Evolutionary conservation across 2,888 invertebrate genomes (phyloP), one percentile per base, ranked within the genome.

Genomic region (Scaptomyza parva): DNA sequence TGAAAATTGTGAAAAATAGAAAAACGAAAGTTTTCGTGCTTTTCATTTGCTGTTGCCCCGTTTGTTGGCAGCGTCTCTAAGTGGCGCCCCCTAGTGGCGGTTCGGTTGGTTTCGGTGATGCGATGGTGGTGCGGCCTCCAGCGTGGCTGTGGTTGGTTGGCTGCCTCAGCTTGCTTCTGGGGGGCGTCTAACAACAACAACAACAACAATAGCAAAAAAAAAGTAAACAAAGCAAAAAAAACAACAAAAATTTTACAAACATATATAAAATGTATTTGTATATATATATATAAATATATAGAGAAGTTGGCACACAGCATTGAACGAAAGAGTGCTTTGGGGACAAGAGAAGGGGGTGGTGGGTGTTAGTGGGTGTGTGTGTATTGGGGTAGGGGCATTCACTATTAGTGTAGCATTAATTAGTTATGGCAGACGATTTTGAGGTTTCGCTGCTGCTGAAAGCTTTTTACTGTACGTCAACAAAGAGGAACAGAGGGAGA

Each of bases 371-470:
- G 47, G 61, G 47, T 43, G n/a, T n/a, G n/a, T n/a, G n/a, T n/a
- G n/a, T n/a, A n/a, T n/a, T n/a, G 37, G 52, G 60, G 72, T 37
- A 61, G 83, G 35, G 70, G 58, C 74, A 62, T 76, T 9, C 87
- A 85, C 87, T 83, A 87, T 88, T 88, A 85, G 88, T 89, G 82
- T 78, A 82, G 89, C 90, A 90, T 90, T 90, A 90, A 90, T 90
- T 90, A 90, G 89, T 90, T 90, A 90, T 90, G 89, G 89, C 90
- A 90, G 89, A 90, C 89, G 89, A 90, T 90, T 89, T 88, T 90
- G 90, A 83, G 89, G 90, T 90, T 90, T 73, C 72, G 75, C 76
- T 84, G 81, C 78, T 86, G 77, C 76, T 90, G 90, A 90, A 90
- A 90, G 89, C 89, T 90, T 90, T 90, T 90, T 77, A 84, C 79